phyloP scores from a whole-genome alignment of 2,888 invertebrate species.

The Leucophora obtusa region DNA sequence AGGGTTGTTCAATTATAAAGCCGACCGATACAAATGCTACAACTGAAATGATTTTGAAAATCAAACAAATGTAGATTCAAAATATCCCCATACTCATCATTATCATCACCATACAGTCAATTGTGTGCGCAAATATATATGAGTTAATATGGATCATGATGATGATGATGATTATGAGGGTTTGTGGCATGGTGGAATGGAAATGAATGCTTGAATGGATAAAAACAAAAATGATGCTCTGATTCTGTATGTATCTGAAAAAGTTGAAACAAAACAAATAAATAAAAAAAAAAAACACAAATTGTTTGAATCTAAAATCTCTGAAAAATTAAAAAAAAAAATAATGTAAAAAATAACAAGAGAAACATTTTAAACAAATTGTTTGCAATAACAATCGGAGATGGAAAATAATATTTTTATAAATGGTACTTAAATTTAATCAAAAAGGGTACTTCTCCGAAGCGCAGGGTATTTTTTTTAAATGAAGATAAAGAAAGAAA shows the following conservation, averaged over 20 bases:
- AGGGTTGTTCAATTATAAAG: not conserved
- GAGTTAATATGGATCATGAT: not conserved
- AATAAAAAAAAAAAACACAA: slow-evolving; percentile 1
- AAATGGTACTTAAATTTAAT: no score
- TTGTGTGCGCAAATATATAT: not conserved
- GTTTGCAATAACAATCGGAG: not conserved
- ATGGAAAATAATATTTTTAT: not conserved
- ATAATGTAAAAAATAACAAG: slow-evolving; percentile 8
- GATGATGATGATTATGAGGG: not conserved
- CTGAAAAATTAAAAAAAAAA: slow-evolving; percentile 17
- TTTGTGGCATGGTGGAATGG: not conserved
- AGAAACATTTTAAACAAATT: slow-evolving; percentile 1
- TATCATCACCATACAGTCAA: not conserved
- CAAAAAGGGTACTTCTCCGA: no score
- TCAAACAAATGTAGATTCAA: not conserved
- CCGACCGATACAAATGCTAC: slow-evolving; percentile 4
- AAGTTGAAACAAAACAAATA: slow-evolving; percentile 18
- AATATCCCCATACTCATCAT: not conserved
- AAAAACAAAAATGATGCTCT: slow-evolving; percentile 60
- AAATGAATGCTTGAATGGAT: slow-evolving; percentile 54
- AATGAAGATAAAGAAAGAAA: no score
- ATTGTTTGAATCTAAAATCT: slow-evolving; percentile 36
- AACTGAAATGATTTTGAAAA: slow-evolving; percentile 6
- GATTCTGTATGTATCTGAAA: slow-evolving; percentile 38
- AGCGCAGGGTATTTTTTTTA: no score